Conservation (phyloP, 2,113 vertebrate species). For the Jaculus jaculus region DNA sequence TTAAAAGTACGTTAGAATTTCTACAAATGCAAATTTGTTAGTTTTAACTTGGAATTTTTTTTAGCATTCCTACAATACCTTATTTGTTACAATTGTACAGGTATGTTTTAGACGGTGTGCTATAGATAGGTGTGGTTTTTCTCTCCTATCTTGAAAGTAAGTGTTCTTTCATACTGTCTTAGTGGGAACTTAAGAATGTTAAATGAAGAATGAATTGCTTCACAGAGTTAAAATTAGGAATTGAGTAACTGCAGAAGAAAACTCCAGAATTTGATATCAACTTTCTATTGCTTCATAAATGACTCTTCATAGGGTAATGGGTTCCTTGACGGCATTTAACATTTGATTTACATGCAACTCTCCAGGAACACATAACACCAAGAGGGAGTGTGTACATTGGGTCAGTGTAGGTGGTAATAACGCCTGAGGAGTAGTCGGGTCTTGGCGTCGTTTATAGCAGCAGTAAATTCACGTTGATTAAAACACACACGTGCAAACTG, state of each 20-base stretch:
- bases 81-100: neutral
- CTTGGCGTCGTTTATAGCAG: constrained; percentile 47
- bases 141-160: neutral
- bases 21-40: neutral
- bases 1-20: neutral
- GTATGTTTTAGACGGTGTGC: neutral
- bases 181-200: neutral
- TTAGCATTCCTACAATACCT: neutral
- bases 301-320: neutral
- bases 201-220: neutral
- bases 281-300: neutral
- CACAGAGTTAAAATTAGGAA: constrained; percentile 10
- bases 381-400: neutral
- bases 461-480: constrained; percentile 55
- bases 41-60: neutral
- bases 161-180: neutral
- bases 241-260: neutral
- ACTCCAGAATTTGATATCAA: neutral
- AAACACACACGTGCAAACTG: neutral
- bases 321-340: neutral
- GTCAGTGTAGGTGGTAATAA: constrained; percentile 39
- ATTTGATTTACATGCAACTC: constrained; percentile 27
- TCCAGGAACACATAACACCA: constrained; percentile 32
- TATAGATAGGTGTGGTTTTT: neutral
- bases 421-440: neutral